These are phyloP conservation scores for Lepidonotus clava DNA, from an alignment of 2,888 invertebrate species.

Conservation along the genomic window DNA sequence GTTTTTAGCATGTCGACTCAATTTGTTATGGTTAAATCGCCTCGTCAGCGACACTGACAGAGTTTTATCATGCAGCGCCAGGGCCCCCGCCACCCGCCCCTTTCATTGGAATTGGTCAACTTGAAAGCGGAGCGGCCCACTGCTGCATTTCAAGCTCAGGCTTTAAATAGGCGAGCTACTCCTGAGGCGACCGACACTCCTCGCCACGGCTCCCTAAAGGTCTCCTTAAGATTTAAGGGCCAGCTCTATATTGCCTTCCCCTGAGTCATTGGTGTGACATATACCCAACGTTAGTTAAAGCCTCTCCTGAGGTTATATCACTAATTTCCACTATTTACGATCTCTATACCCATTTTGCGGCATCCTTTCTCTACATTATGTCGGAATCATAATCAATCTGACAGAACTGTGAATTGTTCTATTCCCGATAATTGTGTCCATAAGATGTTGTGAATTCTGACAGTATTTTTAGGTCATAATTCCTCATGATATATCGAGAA, in stretches of 20 bases:
- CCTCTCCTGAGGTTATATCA: no score
- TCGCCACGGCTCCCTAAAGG: background rate
- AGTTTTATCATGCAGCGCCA: constrained; percentile 29
- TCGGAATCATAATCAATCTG: no score
- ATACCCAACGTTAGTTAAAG: no score
- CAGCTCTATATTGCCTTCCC: background rate
- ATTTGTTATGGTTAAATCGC: constrained; percentile 39
- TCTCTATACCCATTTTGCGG: no score
- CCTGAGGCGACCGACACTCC: background rate
- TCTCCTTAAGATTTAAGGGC: background rate
- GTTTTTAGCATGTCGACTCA: constrained; percentile 42
- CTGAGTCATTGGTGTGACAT: background rate
- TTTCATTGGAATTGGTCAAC: constrained; percentile 34
- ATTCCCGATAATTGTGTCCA: no score
- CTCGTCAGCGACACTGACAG: constrained; percentile 46
- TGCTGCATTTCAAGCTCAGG: constrained; percentile 28
- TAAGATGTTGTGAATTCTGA: no score
- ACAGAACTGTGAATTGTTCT: no score
- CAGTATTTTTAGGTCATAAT: no score
- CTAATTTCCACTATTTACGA: no score
- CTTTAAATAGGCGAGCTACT: constrained; percentile 15
- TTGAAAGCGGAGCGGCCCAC: constrained; percentile 21
- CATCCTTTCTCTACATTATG: no score
- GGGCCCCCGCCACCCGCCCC: constrained; percentile 39
- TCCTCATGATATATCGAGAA: no score